phyloP scores from a whole-genome alignment of 2,113 vertebrate genomes.

The Pluvianellus socialis region DNA sequence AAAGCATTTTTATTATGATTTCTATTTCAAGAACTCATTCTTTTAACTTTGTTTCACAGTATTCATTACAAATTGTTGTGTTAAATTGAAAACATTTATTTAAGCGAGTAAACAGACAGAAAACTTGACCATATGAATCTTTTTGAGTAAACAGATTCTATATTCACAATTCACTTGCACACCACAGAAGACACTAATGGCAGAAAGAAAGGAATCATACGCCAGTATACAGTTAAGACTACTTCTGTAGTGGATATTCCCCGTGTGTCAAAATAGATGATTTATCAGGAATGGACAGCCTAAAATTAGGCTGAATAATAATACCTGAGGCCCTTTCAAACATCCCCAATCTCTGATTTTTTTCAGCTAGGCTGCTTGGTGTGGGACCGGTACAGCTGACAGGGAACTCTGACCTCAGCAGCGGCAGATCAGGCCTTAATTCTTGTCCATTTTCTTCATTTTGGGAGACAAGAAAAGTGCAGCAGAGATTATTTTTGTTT shows the following conservation, averaged over 20 bases:
- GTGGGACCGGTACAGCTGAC: not conserved
- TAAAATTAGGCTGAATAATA: not conserved
- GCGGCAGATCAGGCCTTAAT: not conserved
- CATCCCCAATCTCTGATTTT: not conserved
- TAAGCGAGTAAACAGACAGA: conserved; percentile 63
- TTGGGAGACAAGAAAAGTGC: not conserved
- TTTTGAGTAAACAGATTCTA: conserved; percentile 67
- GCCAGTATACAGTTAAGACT: conserved; percentile 45
- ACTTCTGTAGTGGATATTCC: conserved; percentile 25
- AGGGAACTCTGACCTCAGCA: not conserved
- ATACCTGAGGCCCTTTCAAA: not conserved
- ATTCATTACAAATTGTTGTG: conserved; percentile 73
- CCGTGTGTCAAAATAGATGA: not conserved
- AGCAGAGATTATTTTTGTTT: not conserved
- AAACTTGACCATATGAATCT: conserved; percentile 68
- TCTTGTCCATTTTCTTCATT: not conserved
- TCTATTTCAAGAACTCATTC: conserved; percentile 69
- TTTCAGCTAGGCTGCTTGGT: not conserved
- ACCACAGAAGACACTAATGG: conserved; percentile 30
- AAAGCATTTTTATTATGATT: conserved; percentile 66
- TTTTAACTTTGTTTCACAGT: conserved; percentile 74
- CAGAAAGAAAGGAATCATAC: not conserved
- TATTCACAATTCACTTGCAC: conserved; percentile 53
- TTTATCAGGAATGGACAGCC: not conserved
- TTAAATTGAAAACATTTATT: conserved; percentile 79